These are phyloP conservation scores for Trichacis sp. DNA, from an alignment of 2,888 invertebrate species.

Conservation along the genomic window DNA sequence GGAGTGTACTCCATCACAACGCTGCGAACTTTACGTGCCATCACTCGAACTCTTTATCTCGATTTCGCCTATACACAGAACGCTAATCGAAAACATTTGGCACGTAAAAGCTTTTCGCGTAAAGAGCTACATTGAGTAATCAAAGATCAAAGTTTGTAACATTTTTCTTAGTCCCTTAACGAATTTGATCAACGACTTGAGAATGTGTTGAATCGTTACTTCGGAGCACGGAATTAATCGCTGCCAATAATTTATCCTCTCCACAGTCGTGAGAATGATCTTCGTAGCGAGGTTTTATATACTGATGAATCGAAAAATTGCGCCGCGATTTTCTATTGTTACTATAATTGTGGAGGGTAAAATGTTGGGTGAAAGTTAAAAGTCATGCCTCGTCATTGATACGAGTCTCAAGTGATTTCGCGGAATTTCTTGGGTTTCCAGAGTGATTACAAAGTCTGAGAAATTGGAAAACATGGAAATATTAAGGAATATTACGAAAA, in stretches of 20 bases:
- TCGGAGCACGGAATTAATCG: neutral
- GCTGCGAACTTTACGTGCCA: constrained; percentile 7
- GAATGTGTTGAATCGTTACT: too few species aligned
- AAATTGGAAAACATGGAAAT: too few species aligned
- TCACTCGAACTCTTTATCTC: neutral
- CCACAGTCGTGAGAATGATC: constrained; percentile 33
- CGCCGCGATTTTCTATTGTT: neutral
- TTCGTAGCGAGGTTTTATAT: constrained; percentile 32
- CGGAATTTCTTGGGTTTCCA: too few species aligned
- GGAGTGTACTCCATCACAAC: constrained; percentile 36
- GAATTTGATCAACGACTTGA: too few species aligned
- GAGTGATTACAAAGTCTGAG: too few species aligned
- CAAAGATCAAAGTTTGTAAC: too few species aligned
- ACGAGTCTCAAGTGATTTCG: neutral
- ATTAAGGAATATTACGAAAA: too few species aligned
- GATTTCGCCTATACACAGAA: too few species aligned
- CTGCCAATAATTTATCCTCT: neutral
- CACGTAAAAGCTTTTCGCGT: too few species aligned
- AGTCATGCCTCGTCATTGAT: neutral
- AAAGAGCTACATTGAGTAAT: too few species aligned
- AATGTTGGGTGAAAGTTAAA: neutral
- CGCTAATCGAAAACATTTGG: too few species aligned
- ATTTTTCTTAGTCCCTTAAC: too few species aligned
- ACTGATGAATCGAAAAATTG: neutral
- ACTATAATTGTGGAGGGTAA: neutral